A percentile compares a stretch with the other conserved stretches of the same genome.
Evolutionary conservation across 1,140 invertebrate genomes (phyloP).

Genomic region (Aphelenchoides fujianensis): DNA sequence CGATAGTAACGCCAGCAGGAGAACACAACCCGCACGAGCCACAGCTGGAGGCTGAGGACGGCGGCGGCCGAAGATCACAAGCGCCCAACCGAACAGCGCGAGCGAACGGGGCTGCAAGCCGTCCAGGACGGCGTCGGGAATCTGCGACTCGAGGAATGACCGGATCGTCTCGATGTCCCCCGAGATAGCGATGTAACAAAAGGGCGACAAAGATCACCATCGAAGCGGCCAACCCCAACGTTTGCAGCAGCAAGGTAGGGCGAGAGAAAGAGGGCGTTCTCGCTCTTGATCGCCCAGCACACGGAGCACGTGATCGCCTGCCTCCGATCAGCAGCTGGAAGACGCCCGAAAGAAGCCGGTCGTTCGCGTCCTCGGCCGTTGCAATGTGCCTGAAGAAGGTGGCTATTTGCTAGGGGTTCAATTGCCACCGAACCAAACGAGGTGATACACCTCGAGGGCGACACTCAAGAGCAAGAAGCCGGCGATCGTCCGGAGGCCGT

Average conservation of each 20-base stretch:
- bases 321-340: conserved; percentile 9
- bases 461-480: conserved; percentile 13
- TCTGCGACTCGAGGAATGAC: conserved; percentile 13
- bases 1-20: conserved; percentile 15
- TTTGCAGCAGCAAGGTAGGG: conserved; percentile 6
- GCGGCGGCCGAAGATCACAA: conserved; percentile 4
- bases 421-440: background rate
- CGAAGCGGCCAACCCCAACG: conserved; percentile 17
- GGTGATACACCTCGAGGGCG: background rate
- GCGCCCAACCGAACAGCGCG: conserved; percentile 9
- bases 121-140: background rate
- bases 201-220: conserved; percentile 8
- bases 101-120: background rate
- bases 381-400: background rate
- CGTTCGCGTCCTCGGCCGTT: background rate
- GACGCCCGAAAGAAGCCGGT: background rate
- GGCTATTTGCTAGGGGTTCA: background rate
- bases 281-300: background rate
- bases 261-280: conserved; percentile 17
- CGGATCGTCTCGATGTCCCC: conserved; percentile 4
- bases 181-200: conserved; percentile 5
- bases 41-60: background rate
- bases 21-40: conserved; percentile 6
- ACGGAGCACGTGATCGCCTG: background rate
- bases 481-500: background rate